Conservation (phyloP, 2,797 vertebrate genomes). For the Enteromius thamalakanensis region DNA sequence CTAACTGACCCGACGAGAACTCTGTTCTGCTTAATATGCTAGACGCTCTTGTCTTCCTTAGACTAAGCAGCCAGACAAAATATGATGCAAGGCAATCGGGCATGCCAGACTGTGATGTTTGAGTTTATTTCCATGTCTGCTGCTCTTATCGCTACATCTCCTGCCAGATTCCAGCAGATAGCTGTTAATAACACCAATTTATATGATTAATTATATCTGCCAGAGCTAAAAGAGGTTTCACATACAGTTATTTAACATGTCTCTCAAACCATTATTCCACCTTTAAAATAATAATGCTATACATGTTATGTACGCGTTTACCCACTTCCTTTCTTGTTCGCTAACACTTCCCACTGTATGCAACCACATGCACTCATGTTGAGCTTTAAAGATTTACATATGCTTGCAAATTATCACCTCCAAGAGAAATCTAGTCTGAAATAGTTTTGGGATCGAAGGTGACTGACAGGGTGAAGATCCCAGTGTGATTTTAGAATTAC, state of each 20-base stretch:
- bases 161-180: conserved; percentile 32
- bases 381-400: neutral
- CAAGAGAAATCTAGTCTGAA: conserved; percentile 18
- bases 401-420: conserved; percentile 32
- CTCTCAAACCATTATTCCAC: conserved; percentile 15
- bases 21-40: conserved; percentile 32
- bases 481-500: neutral
- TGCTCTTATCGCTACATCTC: conserved; percentile 33
- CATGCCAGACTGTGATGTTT: conserved; percentile 37
- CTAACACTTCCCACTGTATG: neutral
- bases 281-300: conserved; percentile 1
- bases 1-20: conserved; percentile 41
- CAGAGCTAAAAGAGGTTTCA: conserved; percentile 33
- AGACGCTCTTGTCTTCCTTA: conserved; percentile 32
- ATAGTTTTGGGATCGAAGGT: conserved; percentile 14
- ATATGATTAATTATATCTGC: conserved; percentile 46
- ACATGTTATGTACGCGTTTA: neutral
- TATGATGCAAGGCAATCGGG: conserved; percentile 34
- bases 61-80: conserved; percentile 47
- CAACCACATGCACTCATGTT: neutral
- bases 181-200: conserved; percentile 40
- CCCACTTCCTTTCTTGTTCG: neutral
- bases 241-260: conserved; percentile 30
- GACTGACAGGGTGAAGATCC: neutral
- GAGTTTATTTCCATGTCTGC: conserved; percentile 42